A percentile compares a stretch with the other conserved stretches of the same genome.
Evolutionary conservation across 2,113 vertebrate genomes (phyloP).

Genomic region (Pardalotus punctatus): DNA sequence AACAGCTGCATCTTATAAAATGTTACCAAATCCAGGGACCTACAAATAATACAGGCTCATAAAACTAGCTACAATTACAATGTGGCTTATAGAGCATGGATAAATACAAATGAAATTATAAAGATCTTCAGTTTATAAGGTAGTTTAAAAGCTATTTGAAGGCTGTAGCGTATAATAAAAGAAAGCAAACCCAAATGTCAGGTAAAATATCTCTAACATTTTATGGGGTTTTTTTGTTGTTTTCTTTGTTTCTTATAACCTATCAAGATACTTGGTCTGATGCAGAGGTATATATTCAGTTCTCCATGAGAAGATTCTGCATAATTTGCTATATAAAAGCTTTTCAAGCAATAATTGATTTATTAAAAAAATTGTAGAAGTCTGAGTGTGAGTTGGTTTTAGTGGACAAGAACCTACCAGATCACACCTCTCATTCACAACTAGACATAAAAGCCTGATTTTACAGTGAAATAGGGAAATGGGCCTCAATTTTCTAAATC

Average conservation of each 20-base stretch:
- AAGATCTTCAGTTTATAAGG: background rate
- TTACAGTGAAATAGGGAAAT: background rate
- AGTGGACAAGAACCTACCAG: background rate
- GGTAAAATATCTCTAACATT: conserved; percentile 11
- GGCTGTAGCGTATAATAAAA: background rate
- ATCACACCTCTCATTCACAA: background rate
- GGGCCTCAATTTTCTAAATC: background rate
- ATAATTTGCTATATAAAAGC: background rate
- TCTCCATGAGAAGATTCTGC: background rate
- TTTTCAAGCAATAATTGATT: background rate
- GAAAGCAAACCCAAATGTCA: background rate
- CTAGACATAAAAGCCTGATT: background rate
- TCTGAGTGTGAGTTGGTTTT: background rate
- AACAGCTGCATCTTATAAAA: conserved; percentile 34
- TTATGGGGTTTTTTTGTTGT: background rate
- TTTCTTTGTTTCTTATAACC: background rate
- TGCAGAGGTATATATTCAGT: background rate
- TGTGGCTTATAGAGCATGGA: background rate
- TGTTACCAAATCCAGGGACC: conserved; percentile 1
- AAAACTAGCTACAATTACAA: conserved; percentile 21
- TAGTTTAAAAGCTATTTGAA: conserved; percentile 1
- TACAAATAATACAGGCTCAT: conserved; percentile 33
- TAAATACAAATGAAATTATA: conserved; percentile 23
- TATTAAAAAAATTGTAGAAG: background rate
- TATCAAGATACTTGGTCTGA: background rate